Conservation (phyloP, 2,888 invertebrate genomes). For the Salpingus planirostris region DNA sequence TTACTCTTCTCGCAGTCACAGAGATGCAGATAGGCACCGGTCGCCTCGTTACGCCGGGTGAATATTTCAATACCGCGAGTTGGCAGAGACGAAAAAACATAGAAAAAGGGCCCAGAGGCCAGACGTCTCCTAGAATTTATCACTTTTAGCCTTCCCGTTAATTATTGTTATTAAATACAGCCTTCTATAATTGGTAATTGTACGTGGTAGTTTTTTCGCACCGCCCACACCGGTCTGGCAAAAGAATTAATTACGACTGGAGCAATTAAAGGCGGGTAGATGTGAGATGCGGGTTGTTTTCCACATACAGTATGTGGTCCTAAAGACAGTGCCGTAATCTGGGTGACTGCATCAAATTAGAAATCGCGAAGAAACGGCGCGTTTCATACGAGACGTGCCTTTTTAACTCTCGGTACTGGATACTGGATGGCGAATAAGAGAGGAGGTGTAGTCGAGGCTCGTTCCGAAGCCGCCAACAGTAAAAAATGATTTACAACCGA, state of each 20-base stretch:
- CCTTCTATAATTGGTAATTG: conserved; percentile 13
- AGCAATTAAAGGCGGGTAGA: background rate
- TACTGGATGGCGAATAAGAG: no score
- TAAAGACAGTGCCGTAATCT: background rate
- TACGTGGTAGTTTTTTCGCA: background rate
- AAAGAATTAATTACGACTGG: background rate
- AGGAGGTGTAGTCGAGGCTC: no score
- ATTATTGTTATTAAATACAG: conserved; percentile 11
- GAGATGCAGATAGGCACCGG: no score
- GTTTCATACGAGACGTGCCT: no score
- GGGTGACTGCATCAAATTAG: background rate
- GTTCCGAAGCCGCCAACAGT: conserved; percentile 2
- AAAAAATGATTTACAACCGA: conserved; percentile 9
- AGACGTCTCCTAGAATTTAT: background rate
- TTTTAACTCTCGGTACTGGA: no score
- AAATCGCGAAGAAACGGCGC: no score
- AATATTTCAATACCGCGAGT: no score
- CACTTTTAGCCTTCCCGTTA: conserved; percentile 1
- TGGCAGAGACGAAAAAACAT: no score
- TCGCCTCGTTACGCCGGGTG: no score
- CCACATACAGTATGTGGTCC: background rate
- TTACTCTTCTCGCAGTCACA: no score
- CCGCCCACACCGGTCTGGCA: background rate
- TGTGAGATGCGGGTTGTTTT: background rate
- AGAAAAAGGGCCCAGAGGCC: no score